These are phyloP conservation scores for Orestias chungarensis DNA, from an alignment of 2,797 vertebrate species.

Conservation along the genomic window DNA sequence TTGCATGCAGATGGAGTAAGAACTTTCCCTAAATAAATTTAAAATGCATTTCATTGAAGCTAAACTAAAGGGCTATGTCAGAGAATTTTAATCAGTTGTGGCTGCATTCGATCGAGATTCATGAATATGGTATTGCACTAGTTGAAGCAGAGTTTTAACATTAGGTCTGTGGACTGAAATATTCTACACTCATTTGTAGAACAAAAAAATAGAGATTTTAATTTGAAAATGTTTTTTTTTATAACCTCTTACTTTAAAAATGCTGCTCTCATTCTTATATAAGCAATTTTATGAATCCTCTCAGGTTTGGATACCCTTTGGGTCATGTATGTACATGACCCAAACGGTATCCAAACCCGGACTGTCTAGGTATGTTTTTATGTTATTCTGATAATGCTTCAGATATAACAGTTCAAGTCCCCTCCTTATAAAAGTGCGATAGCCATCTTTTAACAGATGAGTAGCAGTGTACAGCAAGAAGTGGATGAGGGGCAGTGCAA, in stretches of 20 bases:
- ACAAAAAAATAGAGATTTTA: neutral
- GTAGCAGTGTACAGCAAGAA: neutral
- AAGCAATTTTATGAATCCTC: no score
- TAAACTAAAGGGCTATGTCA: neutral
- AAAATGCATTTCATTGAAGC: neutral
- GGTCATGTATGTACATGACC: neutral
- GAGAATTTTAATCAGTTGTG: neutral
- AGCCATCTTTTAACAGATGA: neutral
- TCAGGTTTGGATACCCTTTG: no score
- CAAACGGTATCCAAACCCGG: neutral
- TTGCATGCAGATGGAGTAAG: slow-evolving; percentile 14
- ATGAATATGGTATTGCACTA: neutral
- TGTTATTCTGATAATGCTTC: neutral
- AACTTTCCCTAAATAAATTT: neutral
- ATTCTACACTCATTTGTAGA: neutral
- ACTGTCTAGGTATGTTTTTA: neutral
- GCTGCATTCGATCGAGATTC: neutral
- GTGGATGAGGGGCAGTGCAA: neutral
- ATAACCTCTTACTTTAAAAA: neutral
- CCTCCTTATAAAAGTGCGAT: neutral
- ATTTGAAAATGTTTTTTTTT: neutral
- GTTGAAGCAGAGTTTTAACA: neutral
- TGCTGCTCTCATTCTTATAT: no score
- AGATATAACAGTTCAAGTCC: no score
- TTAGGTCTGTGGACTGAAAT: neutral